Base-by-base conservation (phyloP, 2,113 vertebrate species). In the Eonycteris spelaea region DNA sequence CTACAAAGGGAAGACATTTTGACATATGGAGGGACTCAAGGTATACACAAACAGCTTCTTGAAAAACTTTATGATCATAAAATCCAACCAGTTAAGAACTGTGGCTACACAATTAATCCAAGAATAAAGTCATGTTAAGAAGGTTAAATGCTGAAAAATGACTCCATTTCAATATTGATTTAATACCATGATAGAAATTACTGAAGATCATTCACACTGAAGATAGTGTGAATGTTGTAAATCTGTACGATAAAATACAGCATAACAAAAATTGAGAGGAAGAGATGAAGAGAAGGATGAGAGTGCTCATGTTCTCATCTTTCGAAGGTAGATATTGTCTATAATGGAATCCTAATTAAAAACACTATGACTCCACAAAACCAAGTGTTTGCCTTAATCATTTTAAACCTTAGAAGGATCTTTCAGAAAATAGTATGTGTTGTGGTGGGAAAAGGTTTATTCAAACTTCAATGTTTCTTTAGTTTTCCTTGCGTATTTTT, bases 81-180 rank as follows among this genome's bases (percentile, higher is more conserved):
- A 85, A 90, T 67, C 21, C 55, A 57, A 70, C 22, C 35, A 80
- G 43, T 40, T 88, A 73, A 88, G 55, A 90, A 48, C 28, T 80
- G 3, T 14, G 68, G 71, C 55, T 90, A 83, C 90, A 82, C 73
- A 93, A 90, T 51, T 93, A 68, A 86, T 67, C 91, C 45, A 86
- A 70, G 57, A 78, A 78, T 83, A 59, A 91, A 78, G 28, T 84
- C 78, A 89, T 12, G 35, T 61, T 91, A 78, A 90, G 30, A 86
- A 80, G n/a, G 6, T 73, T 51, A 87, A 61, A 63, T n/a, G 28
- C 15, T 33, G 18, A 71, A 86, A 2, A 77, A 4, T 21, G 53
- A 95, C 65, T 40, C 7, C 24, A 67, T 67, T 67, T 48, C 74
- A 80, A 90, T 51, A 94, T 15, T 51, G 19, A 79, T n/a, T 85